phyloP scores from a whole-genome alignment of 2,113 vertebrate genomes.

The Hippocampus comes region DNA sequence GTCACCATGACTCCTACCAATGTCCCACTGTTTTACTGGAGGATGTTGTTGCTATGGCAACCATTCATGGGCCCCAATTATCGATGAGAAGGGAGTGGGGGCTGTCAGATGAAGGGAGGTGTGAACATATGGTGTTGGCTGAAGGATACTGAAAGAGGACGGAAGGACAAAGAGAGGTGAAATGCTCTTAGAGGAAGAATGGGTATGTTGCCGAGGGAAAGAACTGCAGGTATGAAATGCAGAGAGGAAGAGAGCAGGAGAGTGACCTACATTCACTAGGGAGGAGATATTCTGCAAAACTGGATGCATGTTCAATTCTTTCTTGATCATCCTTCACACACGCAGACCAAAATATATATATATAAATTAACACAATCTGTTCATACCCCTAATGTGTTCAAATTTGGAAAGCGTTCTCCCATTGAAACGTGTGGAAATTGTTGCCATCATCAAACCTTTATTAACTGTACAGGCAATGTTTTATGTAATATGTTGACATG shows the following conservation, averaged over 20 bases:
- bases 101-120: conserved; percentile 28
- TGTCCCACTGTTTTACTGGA: conserved; percentile 61
- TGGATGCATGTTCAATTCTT: conserved; percentile 47
- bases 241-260: conserved; percentile 28
- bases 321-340: conserved; percentile 12
- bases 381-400: background rate
- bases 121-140: conserved; percentile 52
- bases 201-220: conserved; percentile 8
- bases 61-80: conserved; percentile 63
- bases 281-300: conserved; percentile 46
- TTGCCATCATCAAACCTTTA: too few species aligned
- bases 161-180: conserved; percentile 10
- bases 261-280: conserved; percentile 61
- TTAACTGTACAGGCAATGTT: background rate
- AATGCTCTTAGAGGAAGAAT: conserved; percentile 3
- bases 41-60: conserved; percentile 76
- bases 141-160: conserved; percentile 31
- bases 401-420: background rate
- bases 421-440: background rate
- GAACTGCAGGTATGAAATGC: conserved; percentile 18
- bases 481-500: background rate
- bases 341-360: background rate
- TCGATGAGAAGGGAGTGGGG: conserved; percentile 27
- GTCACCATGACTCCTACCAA: conserved; percentile 60
- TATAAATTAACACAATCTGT: background rate